Conservation (phyloP, 1,140 invertebrate genomes). For the Ruditapes philippinarum region DNA sequence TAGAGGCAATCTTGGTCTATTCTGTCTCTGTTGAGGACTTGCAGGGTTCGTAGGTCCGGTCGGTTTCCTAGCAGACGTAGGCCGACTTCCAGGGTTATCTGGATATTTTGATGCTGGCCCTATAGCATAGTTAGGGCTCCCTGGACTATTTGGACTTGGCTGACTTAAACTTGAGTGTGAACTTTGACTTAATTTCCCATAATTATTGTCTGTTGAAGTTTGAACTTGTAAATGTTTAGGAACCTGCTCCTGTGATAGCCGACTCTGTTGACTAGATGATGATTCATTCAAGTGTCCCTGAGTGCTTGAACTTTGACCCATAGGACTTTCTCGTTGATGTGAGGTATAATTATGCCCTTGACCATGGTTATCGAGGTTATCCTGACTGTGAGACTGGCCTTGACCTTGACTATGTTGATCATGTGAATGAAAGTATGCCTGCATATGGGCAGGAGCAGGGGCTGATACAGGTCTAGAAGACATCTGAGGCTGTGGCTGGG, state of each 20-base stretch:
- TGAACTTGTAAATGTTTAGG: constrained; percentile 48
- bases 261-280: constrained; percentile 71
- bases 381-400: constrained; percentile 30
- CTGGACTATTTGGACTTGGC: constrained; percentile 50
- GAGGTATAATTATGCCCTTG: constrained; percentile 51
- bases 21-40: background rate
- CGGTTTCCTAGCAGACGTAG: constrained; percentile 47
- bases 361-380: constrained; percentile 34
- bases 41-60: background rate
- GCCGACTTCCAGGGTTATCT: constrained; percentile 67
- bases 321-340: constrained; percentile 76
- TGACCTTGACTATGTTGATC: background rate
- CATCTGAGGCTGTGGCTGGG: constrained; percentile 14
- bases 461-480: constrained; percentile 34
- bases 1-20: constrained; percentile 20
- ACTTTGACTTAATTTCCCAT: constrained; percentile 48
- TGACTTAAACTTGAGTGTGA: constrained; percentile 67
- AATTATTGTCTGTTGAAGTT: constrained; percentile 33
- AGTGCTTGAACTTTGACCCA: constrained; percentile 79
- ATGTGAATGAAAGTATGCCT: constrained; percentile 32
- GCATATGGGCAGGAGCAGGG: constrained; percentile 55
- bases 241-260: constrained; percentile 27
- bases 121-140: constrained; percentile 63
- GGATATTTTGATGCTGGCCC: constrained; percentile 80
- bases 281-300: constrained; percentile 73